These are phyloP conservation scores for Heloderma charlesbogerti DNA, from an alignment of 2,113 vertebrate genomes.

Conservation along the genomic window DNA sequence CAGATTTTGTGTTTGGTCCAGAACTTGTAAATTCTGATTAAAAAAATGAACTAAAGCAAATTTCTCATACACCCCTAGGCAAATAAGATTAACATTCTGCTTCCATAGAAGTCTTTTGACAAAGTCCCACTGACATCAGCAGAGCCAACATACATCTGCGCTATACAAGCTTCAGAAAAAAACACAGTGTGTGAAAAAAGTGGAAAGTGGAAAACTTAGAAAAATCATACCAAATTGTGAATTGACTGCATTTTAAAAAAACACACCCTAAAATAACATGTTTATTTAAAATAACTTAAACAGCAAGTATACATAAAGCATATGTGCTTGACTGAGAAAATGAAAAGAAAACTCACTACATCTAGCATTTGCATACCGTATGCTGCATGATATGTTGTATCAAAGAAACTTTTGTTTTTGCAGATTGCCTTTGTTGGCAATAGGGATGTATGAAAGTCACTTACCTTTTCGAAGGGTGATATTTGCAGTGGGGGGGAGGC, in stretches of 20 bases:
- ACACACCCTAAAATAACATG: conserved; percentile 43
- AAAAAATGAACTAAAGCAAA: no score
- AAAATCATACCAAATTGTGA: conserved; percentile 12
- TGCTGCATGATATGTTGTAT: conserved; percentile 52
- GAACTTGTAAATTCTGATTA: no score
- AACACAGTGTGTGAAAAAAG: no score
- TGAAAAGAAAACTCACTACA: conserved; percentile 45
- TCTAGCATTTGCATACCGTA: conserved; percentile 62
- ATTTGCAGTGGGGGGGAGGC: no score
- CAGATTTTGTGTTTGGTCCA: no score
- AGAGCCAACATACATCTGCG: background rate
- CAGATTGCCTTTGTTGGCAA: background rate
- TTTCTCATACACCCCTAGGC: no score
- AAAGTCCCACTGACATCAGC: background rate
- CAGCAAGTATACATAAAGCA: conserved; percentile 61
- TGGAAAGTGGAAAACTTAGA: background rate
- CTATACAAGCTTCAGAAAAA: background rate
- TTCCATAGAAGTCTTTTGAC: background rate
- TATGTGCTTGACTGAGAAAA: conserved; percentile 66
- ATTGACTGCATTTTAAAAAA: background rate
- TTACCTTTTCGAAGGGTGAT: no score
- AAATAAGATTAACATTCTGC: background rate
- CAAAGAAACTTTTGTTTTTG: conserved; percentile 56
- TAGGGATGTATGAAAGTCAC: no score
- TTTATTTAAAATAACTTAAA: conserved; percentile 64